These are phyloP conservation scores for Enteromius viviparus DNA, from an alignment of 2,797 vertebrate species.

Conservation along the genomic window DNA sequence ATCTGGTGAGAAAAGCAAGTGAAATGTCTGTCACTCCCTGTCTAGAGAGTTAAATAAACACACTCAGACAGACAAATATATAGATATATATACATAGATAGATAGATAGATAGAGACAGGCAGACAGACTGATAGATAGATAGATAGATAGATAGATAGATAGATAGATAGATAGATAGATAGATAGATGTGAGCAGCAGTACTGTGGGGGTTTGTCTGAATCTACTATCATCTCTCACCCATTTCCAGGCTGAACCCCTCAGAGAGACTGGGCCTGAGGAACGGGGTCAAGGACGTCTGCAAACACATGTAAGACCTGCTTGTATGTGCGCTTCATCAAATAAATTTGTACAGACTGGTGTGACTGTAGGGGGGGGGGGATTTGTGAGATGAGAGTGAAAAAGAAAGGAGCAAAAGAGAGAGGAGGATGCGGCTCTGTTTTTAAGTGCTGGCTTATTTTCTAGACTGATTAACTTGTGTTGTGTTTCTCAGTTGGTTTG, in stretches of 20 bases:
- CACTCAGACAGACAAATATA: neutral
- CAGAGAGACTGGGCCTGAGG: constrained; percentile 76
- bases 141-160: neutral
- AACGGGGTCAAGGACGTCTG: constrained; percentile 79
- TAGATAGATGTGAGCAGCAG: neutral
- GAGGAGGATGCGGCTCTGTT: neutral
- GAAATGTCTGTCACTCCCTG: neutral
- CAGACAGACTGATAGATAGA: no score
- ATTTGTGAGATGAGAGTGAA: neutral
- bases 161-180: neutral
- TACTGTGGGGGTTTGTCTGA: constrained; percentile 10
- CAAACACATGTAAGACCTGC: constrained; percentile 76
- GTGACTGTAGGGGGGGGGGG: neutral
- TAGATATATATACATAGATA: no score
- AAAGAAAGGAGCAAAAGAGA: constrained; percentile 1
- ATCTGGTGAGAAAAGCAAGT: neutral
- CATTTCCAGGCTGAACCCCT: constrained; percentile 64
- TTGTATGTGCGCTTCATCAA: neutral
- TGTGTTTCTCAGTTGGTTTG: constrained; percentile 76
- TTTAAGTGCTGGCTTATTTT: constrained; percentile 31
- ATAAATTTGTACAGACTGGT: neutral
- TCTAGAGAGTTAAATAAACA: neutral
- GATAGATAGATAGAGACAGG: no score
- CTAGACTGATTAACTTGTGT: constrained; percentile 37
- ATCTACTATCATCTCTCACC: constrained; percentile 47